phyloP scores from a whole-genome alignment of 2,797 vertebrate species.

The Tolypeutes matacus region DNA sequence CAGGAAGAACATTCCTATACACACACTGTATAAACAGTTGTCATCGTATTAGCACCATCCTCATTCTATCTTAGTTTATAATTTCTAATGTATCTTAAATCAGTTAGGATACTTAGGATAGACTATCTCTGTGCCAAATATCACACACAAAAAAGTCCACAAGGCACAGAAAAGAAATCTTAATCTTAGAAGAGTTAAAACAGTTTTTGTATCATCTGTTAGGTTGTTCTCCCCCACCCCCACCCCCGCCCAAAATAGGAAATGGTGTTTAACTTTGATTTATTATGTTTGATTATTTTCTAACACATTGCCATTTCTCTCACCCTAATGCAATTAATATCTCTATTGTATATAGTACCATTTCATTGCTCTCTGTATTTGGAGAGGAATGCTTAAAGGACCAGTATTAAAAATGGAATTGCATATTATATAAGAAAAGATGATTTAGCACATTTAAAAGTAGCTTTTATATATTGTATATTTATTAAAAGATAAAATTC shows the following conservation, averaged over 20 bases:
- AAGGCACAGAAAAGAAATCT: constrained; percentile 60
- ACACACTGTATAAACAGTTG: neutral
- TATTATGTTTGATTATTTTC: constrained; percentile 62
- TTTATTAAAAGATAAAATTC: neutral
- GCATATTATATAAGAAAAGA: neutral
- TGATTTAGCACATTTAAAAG: neutral
- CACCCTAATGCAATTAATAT: neutral
- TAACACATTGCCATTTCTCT: neutral
- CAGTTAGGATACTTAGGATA: neutral
- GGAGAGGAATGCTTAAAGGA: neutral
- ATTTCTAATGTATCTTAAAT: constrained; percentile 42
- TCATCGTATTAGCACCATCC: neutral
- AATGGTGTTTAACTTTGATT: constrained; percentile 56
- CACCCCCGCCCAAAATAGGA: too few relatives aligned
- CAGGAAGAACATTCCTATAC: neutral
- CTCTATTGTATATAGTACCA: neutral
- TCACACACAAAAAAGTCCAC: neutral
- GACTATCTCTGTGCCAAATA: neutral
- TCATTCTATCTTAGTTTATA: constrained; percentile 48
- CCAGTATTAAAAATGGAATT: constrained; percentile 40
- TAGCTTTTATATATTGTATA: neutral
- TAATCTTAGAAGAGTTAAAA: neutral
- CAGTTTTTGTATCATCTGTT: constrained; percentile 20
- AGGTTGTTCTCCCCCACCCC: neutral
- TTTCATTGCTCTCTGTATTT: constrained; percentile 15